phyloP scores from a whole-genome alignment of 2,797 vertebrate species.

The Scarus forsteni region DNA sequence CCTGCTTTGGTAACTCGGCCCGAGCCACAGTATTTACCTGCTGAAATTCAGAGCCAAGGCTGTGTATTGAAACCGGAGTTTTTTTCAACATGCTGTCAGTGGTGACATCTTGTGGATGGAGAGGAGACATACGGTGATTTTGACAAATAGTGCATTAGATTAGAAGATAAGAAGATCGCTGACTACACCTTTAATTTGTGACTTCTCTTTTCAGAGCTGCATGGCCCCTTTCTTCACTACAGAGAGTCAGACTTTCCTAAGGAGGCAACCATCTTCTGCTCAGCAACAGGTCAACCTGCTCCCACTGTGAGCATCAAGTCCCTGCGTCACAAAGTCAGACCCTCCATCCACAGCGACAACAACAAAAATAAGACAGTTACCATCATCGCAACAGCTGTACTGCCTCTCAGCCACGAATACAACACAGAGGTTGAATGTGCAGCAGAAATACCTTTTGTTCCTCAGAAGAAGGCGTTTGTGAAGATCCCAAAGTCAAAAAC shows the following conservation, averaged over 20 bases:
- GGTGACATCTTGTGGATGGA: no score
- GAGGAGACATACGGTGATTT: no score
- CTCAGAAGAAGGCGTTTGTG: not conserved
- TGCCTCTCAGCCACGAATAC: not conserved
- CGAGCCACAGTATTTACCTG: no score
- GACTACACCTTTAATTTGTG: no score
- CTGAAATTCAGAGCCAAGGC: no score
- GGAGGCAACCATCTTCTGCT: slow-evolving; percentile 49
- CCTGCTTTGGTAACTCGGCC: no score
- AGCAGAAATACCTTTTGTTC: slow-evolving; percentile 2
- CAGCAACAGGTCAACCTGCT: slow-evolving; percentile 55
- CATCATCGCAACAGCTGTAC: slow-evolving; percentile 39
- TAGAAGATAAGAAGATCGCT: no score
- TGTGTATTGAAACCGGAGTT: no score
- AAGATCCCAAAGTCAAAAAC: not conserved
- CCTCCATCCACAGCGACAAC: not conserved
- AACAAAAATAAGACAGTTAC: slow-evolving; percentile 39
- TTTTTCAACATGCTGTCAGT: no score
- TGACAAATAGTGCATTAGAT: no score
- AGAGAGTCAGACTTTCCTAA: not conserved
- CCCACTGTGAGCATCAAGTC: slow-evolving; percentile 30
- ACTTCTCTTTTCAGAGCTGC: slow-evolving; percentile 44
- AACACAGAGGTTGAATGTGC: slow-evolving; percentile 34
- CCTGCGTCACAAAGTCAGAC: not conserved
- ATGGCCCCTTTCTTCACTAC: slow-evolving; percentile 20